Conservation (phyloP, 2,797 vertebrate species). For the Pangasius macronema region DNA sequence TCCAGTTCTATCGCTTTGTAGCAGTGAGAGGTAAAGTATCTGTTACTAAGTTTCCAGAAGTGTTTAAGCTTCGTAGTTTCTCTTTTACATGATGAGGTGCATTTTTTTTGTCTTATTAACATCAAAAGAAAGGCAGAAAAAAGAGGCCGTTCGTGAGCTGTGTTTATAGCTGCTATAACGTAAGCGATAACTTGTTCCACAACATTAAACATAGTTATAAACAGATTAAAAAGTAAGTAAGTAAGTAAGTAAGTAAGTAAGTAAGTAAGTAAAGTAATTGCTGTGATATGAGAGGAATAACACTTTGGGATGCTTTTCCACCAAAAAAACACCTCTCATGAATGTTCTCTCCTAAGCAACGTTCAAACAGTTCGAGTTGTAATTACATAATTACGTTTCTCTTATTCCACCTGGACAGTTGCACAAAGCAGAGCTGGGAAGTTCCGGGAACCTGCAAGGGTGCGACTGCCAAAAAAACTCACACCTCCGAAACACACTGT, state of each 20-base stretch:
- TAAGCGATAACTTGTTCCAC: background rate
- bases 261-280: background rate
- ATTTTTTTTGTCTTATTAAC: background rate
- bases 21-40: background rate
- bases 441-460: conserved; percentile 24
- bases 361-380: background rate
- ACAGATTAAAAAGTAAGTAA: background rate
- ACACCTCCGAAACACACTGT: background rate
- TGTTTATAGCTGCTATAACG: background rate
- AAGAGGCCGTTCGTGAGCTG: no score
- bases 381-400: background rate
- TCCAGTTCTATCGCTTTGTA: background rate
- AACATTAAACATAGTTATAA: background rate
- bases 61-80: background rate
- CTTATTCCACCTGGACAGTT: background rate
- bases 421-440: conserved; percentile 8
- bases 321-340: background rate
- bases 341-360: no score
- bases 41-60: background rate
- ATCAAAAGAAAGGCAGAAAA: no score
- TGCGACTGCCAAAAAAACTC: background rate
- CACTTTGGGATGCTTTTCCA: background rate
- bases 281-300: background rate
- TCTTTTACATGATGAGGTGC: background rate
- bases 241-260: background rate